Evolutionary conservation across 2,797 vertebrate genomes (phyloP).

Genomic region (Lepilemur ruficaudatus): DNA sequence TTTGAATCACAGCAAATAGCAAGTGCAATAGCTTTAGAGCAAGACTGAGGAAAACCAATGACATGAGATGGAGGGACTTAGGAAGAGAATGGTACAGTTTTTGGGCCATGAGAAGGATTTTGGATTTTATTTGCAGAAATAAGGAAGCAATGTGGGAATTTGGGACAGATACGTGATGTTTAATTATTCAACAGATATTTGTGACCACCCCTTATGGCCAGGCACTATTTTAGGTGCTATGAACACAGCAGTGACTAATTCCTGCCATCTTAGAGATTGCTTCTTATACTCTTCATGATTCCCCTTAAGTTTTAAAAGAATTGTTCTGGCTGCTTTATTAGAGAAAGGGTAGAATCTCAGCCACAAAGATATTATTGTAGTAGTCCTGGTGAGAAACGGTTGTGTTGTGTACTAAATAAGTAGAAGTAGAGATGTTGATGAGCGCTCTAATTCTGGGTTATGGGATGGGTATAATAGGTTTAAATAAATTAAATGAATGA

Average conservation of each 20-base stretch:
- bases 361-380: neutral
- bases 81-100: neutral
- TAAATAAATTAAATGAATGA: neutral
- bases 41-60: neutral
- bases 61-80: neutral
- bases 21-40: neutral
- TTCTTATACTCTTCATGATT: neutral
- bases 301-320: neutral
- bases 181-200: neutral
- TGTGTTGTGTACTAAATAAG: neutral
- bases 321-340: neutral
- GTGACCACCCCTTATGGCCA: neutral
- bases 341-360: neutral
- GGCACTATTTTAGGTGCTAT: neutral
- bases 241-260: neutral
- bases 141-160: neutral
- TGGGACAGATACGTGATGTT: neutral
- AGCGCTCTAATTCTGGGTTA: neutral
- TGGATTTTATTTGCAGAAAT: neutral
- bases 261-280: neutral
- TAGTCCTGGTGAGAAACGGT: neutral
- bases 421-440: neutral
- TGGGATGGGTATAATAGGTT: neutral
- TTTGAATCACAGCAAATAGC: neutral
- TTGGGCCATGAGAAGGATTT: neutral